Evolutionary conservation across 2,113 vertebrate species (phyloP), one percentile per base, ranked within the genome.

Genomic region (Platysternon megacephalum): DNA sequence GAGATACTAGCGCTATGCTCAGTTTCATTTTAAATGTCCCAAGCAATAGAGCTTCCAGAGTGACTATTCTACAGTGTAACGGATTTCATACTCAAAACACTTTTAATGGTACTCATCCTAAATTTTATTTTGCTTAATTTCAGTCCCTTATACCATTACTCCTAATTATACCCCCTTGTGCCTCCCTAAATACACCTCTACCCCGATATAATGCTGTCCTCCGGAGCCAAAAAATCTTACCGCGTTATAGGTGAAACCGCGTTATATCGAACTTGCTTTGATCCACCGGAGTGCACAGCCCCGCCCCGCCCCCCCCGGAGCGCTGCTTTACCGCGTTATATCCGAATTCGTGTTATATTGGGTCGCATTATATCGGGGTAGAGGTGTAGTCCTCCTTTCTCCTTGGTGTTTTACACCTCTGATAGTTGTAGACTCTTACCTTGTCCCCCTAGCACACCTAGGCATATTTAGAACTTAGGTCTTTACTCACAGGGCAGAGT

Each of bases 11-110:
- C 0, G 2, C 22, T 85, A 46, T 74, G 53, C 89, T 96, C 61
- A n/a, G 8, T n/a, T 4, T 68, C 94, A 89, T 93, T 96, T 93
- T 81, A 95, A 94, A 88, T 55, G 79, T 68, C 0, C 0, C 91
- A 88, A 83, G 51, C 61, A 92, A 88, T 39, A 85, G 44, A 46
- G 35, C 89, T 61, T 39, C 42, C 9, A 5, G 86, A 91, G 82
- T 56, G 88, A 85, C 49, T 88, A 48, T 42, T 95, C 49, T 53
- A 68, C 39, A 86, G 93, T 79, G 68, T 80, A 90, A 78, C 26
- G 49, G 86, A 44, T 91, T 61, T 90, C 53, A 83, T n/a, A 93
- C 79, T 79, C 84, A 94, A 92, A 52, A 52, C 58, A 82, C n/a
- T 86, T 88, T 52, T 84, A 79, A 53, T 22, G 46, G 21, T 21